Conservation (phyloP, 2,797 vertebrate species). For the Rhyacichthys aspro region DNA sequence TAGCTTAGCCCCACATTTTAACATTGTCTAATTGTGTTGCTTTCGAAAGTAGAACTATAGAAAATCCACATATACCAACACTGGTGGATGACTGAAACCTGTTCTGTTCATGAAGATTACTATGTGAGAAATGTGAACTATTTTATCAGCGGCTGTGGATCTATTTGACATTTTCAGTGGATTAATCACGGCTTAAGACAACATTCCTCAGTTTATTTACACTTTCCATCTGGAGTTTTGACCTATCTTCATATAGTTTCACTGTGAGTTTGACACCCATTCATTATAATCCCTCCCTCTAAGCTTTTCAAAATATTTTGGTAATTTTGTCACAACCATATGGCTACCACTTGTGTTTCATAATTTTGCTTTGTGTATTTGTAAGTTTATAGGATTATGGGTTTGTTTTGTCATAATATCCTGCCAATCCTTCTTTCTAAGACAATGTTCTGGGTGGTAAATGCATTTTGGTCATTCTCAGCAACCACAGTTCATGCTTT, state of each 20-base stretch:
- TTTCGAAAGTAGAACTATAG: too few relatives aligned
- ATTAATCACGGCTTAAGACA: slow-evolving; percentile 3
- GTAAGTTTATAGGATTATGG: slow-evolving; percentile 10
- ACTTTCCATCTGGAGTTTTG: slow-evolving; percentile 30
- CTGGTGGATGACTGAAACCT: not conserved
- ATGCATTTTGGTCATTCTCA: slow-evolving; percentile 13
- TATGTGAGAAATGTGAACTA: not conserved
- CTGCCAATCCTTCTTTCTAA: slow-evolving; percentile 32
- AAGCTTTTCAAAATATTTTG: slow-evolving; percentile 8
- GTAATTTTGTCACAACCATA: too few relatives aligned
- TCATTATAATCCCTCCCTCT: slow-evolving; percentile 2
- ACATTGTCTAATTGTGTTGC: too few relatives aligned
- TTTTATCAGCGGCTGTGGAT: slow-evolving; percentile 8
- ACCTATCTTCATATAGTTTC: slow-evolving; percentile 13
- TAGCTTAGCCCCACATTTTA: too few relatives aligned
- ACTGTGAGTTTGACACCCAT: slow-evolving; percentile 4
- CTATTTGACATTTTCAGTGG: not conserved
- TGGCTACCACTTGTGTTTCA: too few relatives aligned
- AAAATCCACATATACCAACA: too few relatives aligned
- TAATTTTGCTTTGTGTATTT: too few relatives aligned
- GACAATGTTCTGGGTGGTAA: slow-evolving; percentile 16
- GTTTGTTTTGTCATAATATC: slow-evolving; percentile 22
- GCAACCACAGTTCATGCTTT: too few relatives aligned
- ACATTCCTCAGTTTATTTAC: slow-evolving; percentile 23
- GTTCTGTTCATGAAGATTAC: not conserved